phyloP scores from a whole-genome alignment of 2,888 invertebrate genomes.

The Drosophila pseudotakahashii region DNA sequence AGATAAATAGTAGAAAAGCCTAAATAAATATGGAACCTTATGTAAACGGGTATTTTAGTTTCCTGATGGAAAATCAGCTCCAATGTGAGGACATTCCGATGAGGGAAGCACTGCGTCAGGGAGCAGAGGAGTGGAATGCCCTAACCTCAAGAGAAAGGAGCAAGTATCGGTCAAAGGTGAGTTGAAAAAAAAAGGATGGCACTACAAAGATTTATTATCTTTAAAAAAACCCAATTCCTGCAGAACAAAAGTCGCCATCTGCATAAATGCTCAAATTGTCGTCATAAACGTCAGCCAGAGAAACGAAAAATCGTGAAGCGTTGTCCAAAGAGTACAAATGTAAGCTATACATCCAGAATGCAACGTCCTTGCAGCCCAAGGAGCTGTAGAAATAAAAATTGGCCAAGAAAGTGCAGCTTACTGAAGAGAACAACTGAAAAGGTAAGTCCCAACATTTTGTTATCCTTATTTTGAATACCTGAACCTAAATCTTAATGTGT shows the following conservation, averaged over 20 bases:
- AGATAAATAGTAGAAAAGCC: not conserved
- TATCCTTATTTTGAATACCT: no score
- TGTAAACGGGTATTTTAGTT: not conserved
- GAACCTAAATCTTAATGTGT: no score
- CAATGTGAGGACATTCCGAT: not conserved
- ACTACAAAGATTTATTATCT: not conserved
- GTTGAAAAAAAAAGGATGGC: no score
- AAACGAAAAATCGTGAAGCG: not conserved
- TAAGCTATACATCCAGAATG: not conserved
- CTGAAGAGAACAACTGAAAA: not conserved
- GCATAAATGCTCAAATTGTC: not conserved
- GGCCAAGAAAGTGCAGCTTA: not conserved
- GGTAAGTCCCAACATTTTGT: not conserved
- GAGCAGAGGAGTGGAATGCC: not conserved
- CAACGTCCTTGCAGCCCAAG: not conserved
- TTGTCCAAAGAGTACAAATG: not conserved
- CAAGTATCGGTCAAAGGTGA: not conserved
- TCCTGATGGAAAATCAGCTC: not conserved
- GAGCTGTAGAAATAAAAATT: not conserved
- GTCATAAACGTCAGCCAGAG: not conserved
- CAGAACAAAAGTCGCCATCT: not conserved
- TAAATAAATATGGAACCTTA: not conserved
- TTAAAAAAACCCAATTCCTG: not conserved
- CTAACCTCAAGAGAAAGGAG: not conserved
- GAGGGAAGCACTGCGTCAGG: constrained; percentile 1